Conservation (phyloP, 2,113 vertebrate species). For the Sinocyclocheilus maitianheensis region DNA sequence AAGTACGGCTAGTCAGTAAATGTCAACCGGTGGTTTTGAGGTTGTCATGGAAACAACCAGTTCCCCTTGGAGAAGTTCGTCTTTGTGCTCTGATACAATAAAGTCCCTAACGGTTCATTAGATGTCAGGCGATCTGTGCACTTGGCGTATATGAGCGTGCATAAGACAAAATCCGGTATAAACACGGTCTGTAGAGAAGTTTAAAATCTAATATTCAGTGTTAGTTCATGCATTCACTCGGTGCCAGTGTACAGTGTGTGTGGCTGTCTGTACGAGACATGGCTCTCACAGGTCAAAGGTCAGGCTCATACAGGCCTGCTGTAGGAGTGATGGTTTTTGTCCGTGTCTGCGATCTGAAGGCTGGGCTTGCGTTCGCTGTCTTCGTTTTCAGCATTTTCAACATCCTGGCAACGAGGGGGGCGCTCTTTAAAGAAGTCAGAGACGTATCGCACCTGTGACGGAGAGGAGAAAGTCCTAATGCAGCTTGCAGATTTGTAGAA, state of each 20-base stretch:
- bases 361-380: constrained; percentile 79
- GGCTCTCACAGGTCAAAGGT: background rate
- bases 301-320: constrained; percentile 71
- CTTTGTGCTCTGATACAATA: constrained; percentile 11
- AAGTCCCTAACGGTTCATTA: constrained; percentile 6
- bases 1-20: background rate
- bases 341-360: constrained; percentile 73
- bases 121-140: background rate
- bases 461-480: background rate
- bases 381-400: constrained; percentile 62
- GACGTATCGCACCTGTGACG: constrained; percentile 81
- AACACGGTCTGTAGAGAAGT: background rate
- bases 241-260: constrained; percentile 29
- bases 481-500: background rate
- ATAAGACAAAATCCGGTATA: background rate
- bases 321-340: constrained; percentile 79
- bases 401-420: constrained; percentile 41
- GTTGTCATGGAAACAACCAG: background rate
- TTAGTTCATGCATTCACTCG: constrained; percentile 17
- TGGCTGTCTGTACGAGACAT: constrained; percentile 22
- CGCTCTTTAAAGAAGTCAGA: constrained; percentile 93
- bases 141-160: background rate
- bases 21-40: constrained; percentile 21
- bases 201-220: constrained; percentile 21
- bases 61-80: background rate